These are phyloP conservation scores for Heliornis fulica DNA, from an alignment of 2,113 vertebrate genomes.

Conservation along the genomic window DNA sequence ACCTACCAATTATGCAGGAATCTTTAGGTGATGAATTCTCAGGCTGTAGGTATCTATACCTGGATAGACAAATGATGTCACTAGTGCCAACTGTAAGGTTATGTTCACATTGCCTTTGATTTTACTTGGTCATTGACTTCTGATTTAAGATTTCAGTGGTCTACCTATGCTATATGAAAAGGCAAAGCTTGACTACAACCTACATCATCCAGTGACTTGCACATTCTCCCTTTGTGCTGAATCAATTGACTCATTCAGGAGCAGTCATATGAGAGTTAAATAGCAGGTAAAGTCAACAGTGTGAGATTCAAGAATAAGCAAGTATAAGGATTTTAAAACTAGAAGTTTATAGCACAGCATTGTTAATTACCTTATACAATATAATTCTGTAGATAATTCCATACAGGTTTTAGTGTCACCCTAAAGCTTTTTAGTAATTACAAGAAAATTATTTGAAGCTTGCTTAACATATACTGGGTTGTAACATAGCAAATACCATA, in stretches of 20 bases:
- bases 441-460: neutral
- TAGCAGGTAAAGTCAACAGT: neutral
- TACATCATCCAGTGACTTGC: neutral
- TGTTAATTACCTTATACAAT: neutral
- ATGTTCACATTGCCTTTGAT: neutral
- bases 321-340: neutral
- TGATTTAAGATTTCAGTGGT: neutral
- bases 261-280: neutral
- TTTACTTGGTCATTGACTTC: neutral
- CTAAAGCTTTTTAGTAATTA: neutral
- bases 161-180: neutral
- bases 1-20: neutral
- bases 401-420: neutral
- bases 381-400: neutral
- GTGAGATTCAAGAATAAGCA: neutral
- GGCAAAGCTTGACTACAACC: neutral
- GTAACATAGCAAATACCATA: neutral
- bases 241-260: neutral
- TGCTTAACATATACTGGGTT: neutral
- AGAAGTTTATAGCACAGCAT: neutral
- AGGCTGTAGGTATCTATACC: neutral
- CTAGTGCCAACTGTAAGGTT: neutral
- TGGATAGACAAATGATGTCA: neutral
- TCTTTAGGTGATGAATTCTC: neutral
- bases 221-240: neutral